These are phyloP conservation scores for Andinoacara biseriatus DNA, from an alignment of 2,113 vertebrate species.

Conservation along the genomic window DNA sequence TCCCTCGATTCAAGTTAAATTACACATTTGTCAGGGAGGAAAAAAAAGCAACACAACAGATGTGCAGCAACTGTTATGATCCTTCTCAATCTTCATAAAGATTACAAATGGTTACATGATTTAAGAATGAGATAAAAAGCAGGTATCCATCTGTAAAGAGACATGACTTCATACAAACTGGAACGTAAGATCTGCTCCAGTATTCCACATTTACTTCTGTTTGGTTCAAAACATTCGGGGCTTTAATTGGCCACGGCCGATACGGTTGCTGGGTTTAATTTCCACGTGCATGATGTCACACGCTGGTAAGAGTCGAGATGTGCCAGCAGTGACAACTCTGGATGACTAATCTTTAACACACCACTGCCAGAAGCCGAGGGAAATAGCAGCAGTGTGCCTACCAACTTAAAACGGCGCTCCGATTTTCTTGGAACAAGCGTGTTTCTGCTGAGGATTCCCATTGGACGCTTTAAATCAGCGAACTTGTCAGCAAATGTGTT, in stretches of 20 bases:
- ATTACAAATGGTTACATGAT: constrained; percentile 2
- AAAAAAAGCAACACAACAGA: constrained; percentile 4
- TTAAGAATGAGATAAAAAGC: constrained; percentile 25
- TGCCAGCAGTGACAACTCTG: constrained; percentile 47
- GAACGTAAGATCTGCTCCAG: constrained; percentile 24
- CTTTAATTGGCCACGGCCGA: constrained; percentile 43
- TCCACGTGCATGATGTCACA: constrained; percentile 67
- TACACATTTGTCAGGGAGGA: not conserved
- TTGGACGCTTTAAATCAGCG: constrained; percentile 39
- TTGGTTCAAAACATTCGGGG: constrained; percentile 35
- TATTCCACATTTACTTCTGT: constrained; percentile 47
- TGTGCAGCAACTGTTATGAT: not conserved
- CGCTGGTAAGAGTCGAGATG: constrained; percentile 17
- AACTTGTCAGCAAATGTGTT: constrained; percentile 52
- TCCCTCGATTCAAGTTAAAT: not conserved
- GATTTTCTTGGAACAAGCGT: constrained; percentile 21
- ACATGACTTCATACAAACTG: constrained; percentile 51
- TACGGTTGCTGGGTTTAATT: constrained; percentile 56
- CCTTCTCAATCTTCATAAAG: not conserved
- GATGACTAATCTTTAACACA: constrained; percentile 55
- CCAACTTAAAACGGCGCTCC: not conserved
- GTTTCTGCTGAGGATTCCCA: constrained; percentile 33
- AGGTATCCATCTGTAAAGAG: constrained; percentile 42
- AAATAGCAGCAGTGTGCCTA: constrained; percentile 40
- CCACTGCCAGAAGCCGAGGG: constrained; percentile 33